Base-by-base conservation (phyloP, 2,888 invertebrate species). In the Leptinotarsa rubiginosa region DNA sequence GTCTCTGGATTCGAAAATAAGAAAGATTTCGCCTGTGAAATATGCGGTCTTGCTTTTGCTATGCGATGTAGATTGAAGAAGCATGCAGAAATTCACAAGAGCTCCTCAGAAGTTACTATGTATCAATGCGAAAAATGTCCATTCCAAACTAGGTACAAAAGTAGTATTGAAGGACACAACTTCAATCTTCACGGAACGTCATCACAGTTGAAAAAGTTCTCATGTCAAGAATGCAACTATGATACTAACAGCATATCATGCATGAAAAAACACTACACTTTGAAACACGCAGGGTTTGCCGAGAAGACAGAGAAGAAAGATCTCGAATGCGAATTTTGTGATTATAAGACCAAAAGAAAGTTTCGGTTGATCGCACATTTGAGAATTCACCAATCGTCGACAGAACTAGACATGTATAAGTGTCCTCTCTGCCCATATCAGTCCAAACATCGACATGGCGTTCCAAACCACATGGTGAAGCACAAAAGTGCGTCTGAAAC, bases 401-500 rank as follows among this genome's bases (percentile, higher is more conserved):
- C 12, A 25, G 66, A 67, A 50, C 13, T 50, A n/a, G 15, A 2
- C 2, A 49, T 67, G 20, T 12, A 50, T 25, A 67, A 67, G 50
- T 67, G 66, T 52, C 50, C 49, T 50, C 25, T 67, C 7, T 70
- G 70, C n/a, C 31, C 70, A 18, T 70, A 70, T 41, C 20, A 49
- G 50, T 64, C 70, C n/a, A 70, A 70, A 65, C 64, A 47, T 20
- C 18, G 12, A 52, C 2, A 12, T 31, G 50, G 64, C n/a, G 31
- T 70, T 4, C 0, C 7, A n/a, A 64, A 64, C 20, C 70, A 70
- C n/a, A 64, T 70, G 64, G n/a, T 49, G 22, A 13, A 4, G 4
- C 70, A 70, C 64, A 70, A 70, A 18, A 70, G 47, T 13, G 15
- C 31, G 13, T 70, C 70, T 5, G 70, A 70, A 50, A 64, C 41